Conservation (phyloP, 2,113 vertebrate species). For the Azemiops feae region DNA sequence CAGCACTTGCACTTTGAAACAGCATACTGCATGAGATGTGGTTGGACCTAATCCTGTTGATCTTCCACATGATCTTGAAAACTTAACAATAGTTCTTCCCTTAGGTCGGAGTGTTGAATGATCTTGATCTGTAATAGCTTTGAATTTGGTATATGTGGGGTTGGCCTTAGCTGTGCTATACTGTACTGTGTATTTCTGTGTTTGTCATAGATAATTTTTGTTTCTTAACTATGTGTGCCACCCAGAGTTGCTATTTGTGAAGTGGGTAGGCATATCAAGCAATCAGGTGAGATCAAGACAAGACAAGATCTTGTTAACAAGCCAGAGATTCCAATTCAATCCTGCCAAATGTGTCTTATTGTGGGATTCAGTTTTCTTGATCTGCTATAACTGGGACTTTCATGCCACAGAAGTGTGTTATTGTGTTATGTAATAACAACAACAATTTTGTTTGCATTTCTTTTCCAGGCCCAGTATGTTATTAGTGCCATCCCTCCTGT, state of each 20-base stretch:
- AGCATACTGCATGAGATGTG: not conserved
- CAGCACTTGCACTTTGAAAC: not conserved
- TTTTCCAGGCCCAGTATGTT: conserved; percentile 84
- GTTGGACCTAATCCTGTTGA: not conserved
- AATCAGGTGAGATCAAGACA: not conserved
- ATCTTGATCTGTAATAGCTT: not conserved
- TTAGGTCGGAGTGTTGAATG: not conserved
- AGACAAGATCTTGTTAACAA: not conserved
- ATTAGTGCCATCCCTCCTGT: conserved; percentile 86
- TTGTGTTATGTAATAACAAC: conserved; percentile 12
- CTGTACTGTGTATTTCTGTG: not conserved
- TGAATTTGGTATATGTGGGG: not conserved
- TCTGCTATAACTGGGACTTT: not conserved
- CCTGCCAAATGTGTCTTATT: conserved; percentile 18
- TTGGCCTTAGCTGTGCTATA: not conserved
- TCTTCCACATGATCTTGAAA: not conserved
- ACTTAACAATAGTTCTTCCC: not conserved
- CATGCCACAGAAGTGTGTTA: not conserved
- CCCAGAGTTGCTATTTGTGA: not conserved
- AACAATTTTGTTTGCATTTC: conserved; percentile 34
- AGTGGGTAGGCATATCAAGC: not conserved
- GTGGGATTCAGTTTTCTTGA: not conserved
- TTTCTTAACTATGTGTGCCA: not conserved
- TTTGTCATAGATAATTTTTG: not conserved
- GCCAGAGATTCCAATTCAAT: not conserved